phyloP scores from a whole-genome alignment of 2,797 vertebrate species.

The Pangasius sanitwongsei region DNA sequence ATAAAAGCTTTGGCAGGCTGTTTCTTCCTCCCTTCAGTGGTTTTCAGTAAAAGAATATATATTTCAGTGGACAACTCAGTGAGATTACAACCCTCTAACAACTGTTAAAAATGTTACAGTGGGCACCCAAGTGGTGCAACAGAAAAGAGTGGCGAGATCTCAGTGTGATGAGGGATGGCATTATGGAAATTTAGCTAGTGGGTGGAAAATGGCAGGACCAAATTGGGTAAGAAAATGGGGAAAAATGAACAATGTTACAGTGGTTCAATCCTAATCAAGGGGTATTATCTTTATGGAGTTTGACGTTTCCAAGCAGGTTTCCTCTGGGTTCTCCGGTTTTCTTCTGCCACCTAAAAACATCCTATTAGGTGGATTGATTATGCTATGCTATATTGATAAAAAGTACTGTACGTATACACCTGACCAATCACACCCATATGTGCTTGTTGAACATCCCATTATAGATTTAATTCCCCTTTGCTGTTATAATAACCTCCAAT shows the following conservation, averaged over 20 bases:
- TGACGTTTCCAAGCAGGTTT: not conserved
- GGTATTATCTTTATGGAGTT: not conserved
- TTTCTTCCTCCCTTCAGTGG: not conserved
- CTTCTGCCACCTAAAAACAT: not conserved
- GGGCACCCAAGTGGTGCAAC: too few species aligned
- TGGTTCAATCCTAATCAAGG: not conserved
- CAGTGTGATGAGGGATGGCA: too few species aligned
- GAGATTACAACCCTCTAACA: too few species aligned
- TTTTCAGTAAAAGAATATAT: not conserved
- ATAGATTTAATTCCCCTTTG: not conserved
- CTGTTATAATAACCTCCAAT: not conserved
- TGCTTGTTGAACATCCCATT: too few species aligned
- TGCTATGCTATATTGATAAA: not conserved
- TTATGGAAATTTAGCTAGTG: too few species aligned
- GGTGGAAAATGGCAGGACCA: too few species aligned
- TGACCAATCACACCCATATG: not conserved
- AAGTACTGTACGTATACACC: not conserved
- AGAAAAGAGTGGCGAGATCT: too few species aligned
- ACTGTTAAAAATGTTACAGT: too few species aligned
- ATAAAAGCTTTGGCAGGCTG: not conserved
- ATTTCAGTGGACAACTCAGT: too few species aligned
- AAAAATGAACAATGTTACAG: too few species aligned
- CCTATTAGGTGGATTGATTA: not conserved
- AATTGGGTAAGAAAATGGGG: too few species aligned
- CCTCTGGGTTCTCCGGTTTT: not conserved